These are phyloP conservation scores for Thalpophila matura DNA, from an alignment of 2,888 invertebrate species.

Conservation along the genomic window DNA sequence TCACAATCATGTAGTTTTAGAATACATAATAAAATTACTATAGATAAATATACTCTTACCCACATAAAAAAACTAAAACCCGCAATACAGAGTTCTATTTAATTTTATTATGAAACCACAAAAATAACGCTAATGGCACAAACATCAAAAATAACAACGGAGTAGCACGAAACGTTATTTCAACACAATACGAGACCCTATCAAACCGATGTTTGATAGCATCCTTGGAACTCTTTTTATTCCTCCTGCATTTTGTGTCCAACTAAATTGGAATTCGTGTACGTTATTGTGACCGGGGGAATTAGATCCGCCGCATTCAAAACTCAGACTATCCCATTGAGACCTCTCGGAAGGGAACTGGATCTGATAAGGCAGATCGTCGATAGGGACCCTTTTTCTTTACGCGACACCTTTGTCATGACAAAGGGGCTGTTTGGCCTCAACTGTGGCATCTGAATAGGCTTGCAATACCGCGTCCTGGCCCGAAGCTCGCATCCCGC, in stretches of 20 bases:
- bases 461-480: constrained; percentile 89
- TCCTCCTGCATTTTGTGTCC: constrained; percentile 75
- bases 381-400: constrained; percentile 90
- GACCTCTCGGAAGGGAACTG: constrained; percentile 89
- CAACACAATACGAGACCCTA: constrained; percentile 69
- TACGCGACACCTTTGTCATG: constrained; percentile 90
- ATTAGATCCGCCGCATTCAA: constrained; percentile 89
- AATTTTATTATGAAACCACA: constrained; percentile 45
- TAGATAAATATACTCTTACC: no score
- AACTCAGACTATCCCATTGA: constrained; percentile 88
- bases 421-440: constrained; percentile 90
- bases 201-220: constrained; percentile 77
- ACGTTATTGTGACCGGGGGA: constrained; percentile 86
- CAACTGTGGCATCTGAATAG: constrained; percentile 90
- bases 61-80: constrained; percentile 15
- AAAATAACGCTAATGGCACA: constrained; percentile 48
- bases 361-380: constrained; percentile 90
- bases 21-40: neutral
- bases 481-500: constrained; percentile 86
- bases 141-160: constrained; percentile 66
- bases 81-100: constrained; percentile 25
- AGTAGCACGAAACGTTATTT: constrained; percentile 67
- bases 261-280: constrained; percentile 85
- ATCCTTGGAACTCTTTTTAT: constrained; percentile 77
- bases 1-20: constrained; percentile 8